Evolutionary conservation across 2,797 vertebrate genomes (phyloP).

Genomic region (Onychomys torridus): DNA sequence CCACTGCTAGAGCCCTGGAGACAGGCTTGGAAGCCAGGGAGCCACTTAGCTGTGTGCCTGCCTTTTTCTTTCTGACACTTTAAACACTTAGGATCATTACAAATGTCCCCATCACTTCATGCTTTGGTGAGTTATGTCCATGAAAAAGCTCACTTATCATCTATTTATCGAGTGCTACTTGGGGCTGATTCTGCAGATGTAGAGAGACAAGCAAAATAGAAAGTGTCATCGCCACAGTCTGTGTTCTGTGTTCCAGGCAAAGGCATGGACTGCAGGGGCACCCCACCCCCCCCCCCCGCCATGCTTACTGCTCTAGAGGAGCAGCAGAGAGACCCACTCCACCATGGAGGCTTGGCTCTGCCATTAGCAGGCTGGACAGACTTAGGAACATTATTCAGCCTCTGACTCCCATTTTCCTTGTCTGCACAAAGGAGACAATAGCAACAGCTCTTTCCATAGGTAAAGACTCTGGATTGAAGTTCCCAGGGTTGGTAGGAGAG

Average conservation of each 20-base stretch:
- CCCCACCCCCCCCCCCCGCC: too few relatives aligned
- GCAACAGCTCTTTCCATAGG: not conserved
- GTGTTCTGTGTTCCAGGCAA: not conserved
- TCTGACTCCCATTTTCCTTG: not conserved
- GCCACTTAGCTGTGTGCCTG: not conserved
- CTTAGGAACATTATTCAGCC: not conserved
- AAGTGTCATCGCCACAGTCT: not conserved
- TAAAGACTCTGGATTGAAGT: not conserved
- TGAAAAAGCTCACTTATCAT: not conserved
- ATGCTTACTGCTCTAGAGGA: not conserved
- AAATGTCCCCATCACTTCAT: slow-evolving; percentile 38
- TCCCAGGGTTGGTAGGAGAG: not conserved
- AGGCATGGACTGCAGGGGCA: not conserved
- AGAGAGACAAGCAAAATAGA: not conserved
- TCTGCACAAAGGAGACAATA: not conserved
- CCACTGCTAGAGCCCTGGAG: not conserved
- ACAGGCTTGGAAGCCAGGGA: not conserved
- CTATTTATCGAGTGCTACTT: not conserved
- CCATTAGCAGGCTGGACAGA: not conserved
- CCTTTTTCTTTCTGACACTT: slow-evolving; percentile 25
- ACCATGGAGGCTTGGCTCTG: not conserved
- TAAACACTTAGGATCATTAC: slow-evolving; percentile 45
- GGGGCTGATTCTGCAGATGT: not conserved
- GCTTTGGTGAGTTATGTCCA: slow-evolving; percentile 24
- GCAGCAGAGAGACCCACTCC: not conserved